These are phyloP conservation scores for Diplodus puntazzo DNA, from an alignment of 2,797 vertebrate genomes.

Conservation along the genomic window DNA sequence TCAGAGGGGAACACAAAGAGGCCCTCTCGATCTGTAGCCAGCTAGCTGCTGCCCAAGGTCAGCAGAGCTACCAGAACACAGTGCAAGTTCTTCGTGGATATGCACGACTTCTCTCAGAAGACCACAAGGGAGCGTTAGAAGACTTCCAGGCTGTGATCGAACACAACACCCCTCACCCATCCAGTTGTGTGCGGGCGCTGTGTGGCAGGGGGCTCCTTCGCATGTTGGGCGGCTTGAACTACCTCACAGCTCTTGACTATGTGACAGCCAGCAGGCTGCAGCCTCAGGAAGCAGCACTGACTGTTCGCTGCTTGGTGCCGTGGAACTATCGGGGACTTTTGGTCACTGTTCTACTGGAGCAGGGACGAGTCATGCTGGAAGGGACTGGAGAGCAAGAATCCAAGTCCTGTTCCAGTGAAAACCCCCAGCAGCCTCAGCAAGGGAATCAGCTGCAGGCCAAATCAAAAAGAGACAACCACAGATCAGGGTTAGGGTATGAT, in stretches of 20 bases:
- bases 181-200: constrained; percentile 92
- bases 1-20: constrained; percentile 85
- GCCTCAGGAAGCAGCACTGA: constrained; percentile 89
- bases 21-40: constrained; percentile 89
- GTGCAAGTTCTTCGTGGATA: constrained; percentile 92
- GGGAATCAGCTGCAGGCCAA: constrained; percentile 30
- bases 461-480: constrained; percentile 64
- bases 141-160: constrained; percentile 95
- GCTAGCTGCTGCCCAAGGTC: constrained; percentile 83
- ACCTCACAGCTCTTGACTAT: constrained; percentile 93
- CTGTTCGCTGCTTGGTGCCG: constrained; percentile 91
- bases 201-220: constrained; percentile 94
- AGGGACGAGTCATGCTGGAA: constrained; percentile 91
- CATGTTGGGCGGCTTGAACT: constrained; percentile 86
- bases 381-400: constrained; percentile 44
- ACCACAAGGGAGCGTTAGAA: constrained; percentile 85
- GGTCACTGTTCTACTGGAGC: constrained; percentile 91
- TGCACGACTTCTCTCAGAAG: constrained; percentile 87
- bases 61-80: constrained; percentile 88
- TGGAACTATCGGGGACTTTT: constrained; percentile 96
- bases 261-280: constrained; percentile 91
- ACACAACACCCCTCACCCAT: constrained; percentile 88
- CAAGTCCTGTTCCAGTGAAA: constrained; percentile 33
- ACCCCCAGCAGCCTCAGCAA: constrained; percentile 46
- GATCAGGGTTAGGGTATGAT: constrained; percentile 88